Conservation (phyloP, 2,888 invertebrate species). For the Drosophila kokeensis region DNA sequence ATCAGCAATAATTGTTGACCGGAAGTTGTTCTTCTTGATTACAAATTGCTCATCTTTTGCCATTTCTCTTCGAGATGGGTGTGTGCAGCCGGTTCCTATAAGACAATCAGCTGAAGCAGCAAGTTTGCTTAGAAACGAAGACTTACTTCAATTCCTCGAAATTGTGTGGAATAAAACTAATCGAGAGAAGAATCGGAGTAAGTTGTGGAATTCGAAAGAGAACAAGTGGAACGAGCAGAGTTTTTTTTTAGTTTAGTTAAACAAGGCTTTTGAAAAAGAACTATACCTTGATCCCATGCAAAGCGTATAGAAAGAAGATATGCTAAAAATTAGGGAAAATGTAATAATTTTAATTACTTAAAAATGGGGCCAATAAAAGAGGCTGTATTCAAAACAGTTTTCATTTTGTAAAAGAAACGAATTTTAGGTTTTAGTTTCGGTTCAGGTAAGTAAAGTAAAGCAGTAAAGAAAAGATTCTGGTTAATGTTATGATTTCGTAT, state of each 20-base stretch:
- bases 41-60: conserved; percentile 69
- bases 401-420: background rate
- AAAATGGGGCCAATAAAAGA: too few species aligned
- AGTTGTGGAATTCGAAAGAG: background rate
- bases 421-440: background rate
- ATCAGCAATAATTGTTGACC: conserved; percentile 50
- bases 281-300: background rate
- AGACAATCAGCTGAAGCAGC: background rate
- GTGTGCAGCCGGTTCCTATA: background rate
- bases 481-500: background rate
- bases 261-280: background rate
- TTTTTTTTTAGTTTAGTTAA: background rate
- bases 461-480: background rate
- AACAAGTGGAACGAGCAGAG: background rate
- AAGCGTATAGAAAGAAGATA: background rate
- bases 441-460: background rate
- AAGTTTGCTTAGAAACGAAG: background rate
- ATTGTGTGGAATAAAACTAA: background rate
- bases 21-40: conserved; percentile 82
- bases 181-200: background rate
- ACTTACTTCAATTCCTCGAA: background rate
- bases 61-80: conserved; percentile 10
- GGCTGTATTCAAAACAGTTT: background rate
- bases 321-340: background rate
- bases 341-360: background rate